Evolutionary conservation across 2,113 vertebrate species (phyloP).

Genomic region (Gallinago undulata): DNA sequence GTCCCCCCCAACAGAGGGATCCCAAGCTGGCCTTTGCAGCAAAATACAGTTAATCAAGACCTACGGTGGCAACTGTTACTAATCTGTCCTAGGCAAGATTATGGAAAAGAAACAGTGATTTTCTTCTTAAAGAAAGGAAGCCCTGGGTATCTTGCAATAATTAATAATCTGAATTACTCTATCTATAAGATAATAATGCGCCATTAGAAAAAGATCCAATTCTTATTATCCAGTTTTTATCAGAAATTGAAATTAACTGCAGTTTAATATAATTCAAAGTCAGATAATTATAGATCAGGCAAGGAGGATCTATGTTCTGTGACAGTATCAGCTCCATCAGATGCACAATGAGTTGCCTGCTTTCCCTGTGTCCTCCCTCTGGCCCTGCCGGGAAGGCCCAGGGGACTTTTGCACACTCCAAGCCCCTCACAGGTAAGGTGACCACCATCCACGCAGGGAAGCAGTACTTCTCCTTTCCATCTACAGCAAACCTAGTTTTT

Average conservation of each 20-base stretch:
- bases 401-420: rapidly evolving
- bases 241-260: constrained; percentile 43
- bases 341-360: not conserved
- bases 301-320: not conserved
- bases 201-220: not conserved
- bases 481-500: not conserved
- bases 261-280: not conserved
- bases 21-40: not conserved
- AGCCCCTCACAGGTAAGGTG: not conserved
- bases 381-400: not conserved
- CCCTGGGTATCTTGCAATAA: not conserved
- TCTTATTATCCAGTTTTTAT: constrained; percentile 47
- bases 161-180: not conserved
- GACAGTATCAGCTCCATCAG: not conserved
- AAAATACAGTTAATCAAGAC: not conserved
- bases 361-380: not conserved
- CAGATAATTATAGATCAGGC: not conserved
- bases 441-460: not conserved
- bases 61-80: not conserved
- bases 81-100: not conserved
- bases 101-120: not conserved
- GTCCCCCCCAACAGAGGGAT: not conserved
- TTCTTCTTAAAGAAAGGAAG: not conserved
- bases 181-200: not conserved
- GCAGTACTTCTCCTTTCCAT: not conserved